Evolutionary conservation across 2,888 invertebrate genomes (phyloP).

Genomic region (Drosophila picticornis): DNA sequence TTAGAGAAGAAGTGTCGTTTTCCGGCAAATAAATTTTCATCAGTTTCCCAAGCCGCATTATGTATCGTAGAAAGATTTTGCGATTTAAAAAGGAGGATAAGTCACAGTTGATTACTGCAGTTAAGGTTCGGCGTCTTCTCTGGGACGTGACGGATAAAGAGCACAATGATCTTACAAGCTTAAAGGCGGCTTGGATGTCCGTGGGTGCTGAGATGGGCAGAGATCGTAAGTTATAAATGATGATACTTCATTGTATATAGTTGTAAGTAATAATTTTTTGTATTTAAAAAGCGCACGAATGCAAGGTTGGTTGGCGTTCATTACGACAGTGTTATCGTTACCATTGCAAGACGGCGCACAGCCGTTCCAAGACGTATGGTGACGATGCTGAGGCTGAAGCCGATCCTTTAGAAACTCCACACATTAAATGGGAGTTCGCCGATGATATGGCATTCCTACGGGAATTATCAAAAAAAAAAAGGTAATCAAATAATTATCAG

Average conservation of each 20-base stretch:
- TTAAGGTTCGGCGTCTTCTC: slow-evolving; percentile 32
- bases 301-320: slow-evolving; percentile 51
- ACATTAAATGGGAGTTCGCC: slow-evolving; percentile 52
- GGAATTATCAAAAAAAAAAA: slow-evolving; percentile 17
- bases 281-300: slow-evolving; percentile 33
- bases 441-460: slow-evolving; percentile 46
- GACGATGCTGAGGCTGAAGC: slow-evolving; percentile 14
- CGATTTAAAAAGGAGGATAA: slow-evolving; percentile 44
- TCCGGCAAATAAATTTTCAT: not conserved
- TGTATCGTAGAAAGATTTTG: slow-evolving; percentile 20
- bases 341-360: slow-evolving; percentile 37
- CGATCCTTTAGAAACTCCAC: slow-evolving; percentile 41
- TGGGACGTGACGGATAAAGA: slow-evolving; percentile 41
- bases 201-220: slow-evolving; percentile 35
- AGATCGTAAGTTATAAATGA: slow-evolving; percentile 28
- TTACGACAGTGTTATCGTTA: slow-evolving; percentile 51
- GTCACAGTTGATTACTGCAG: slow-evolving; percentile 39
- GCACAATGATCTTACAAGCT: slow-evolving; percentile 38
- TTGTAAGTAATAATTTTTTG: not conserved
- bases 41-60: not conserved
- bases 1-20: not conserved
- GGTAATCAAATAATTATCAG: not conserved
- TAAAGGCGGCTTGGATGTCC: slow-evolving; percentile 42
- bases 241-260: not conserved
- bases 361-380: slow-evolving; percentile 6